Evolutionary conservation across 2,113 vertebrate species (phyloP).

Genomic region (Guaruba guarouba): DNA sequence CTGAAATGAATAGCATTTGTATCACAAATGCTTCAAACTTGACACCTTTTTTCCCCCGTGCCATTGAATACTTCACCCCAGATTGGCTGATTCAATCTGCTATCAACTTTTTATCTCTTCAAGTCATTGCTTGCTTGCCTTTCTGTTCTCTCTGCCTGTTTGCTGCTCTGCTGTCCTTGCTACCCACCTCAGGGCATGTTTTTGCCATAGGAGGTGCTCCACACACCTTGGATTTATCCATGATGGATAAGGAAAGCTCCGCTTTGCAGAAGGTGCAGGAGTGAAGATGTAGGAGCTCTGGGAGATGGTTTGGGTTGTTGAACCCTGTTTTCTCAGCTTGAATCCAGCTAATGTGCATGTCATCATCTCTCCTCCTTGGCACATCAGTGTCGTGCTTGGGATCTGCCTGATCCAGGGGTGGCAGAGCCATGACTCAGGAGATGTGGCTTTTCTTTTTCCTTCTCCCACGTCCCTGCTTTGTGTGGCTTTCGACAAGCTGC

Average conservation of each 20-base stretch:
- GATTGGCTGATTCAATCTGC: slow-evolving; percentile 44
- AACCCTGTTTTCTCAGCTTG: neutral
- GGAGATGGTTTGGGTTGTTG: neutral
- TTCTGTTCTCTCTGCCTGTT: neutral
- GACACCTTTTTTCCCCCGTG: slow-evolving; percentile 53
- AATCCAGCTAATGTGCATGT: accelerated
- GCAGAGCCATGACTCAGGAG: neutral
- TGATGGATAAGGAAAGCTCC: neutral
- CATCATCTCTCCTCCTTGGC: accelerated
- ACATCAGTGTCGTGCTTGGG: accelerated
- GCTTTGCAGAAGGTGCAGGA: neutral
- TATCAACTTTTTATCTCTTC: slow-evolving; percentile 29
- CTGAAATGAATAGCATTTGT: slow-evolving; percentile 65
- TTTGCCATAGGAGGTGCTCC: accelerated
- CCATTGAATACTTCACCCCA: slow-evolving; percentile 58
- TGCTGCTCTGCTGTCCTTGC: neutral
- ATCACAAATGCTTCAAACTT: slow-evolving; percentile 64
- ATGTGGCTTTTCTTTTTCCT: neutral
- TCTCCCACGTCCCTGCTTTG: neutral
- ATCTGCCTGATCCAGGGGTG: neutral
- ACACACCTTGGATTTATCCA: neutral
- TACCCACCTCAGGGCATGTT: neutral
- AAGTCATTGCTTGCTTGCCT: neutral
- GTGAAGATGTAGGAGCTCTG: neutral
- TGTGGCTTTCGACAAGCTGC: neutral